Conservation (phyloP, 2,888 invertebrate species). For the Argyresthia goedartella region DNA sequence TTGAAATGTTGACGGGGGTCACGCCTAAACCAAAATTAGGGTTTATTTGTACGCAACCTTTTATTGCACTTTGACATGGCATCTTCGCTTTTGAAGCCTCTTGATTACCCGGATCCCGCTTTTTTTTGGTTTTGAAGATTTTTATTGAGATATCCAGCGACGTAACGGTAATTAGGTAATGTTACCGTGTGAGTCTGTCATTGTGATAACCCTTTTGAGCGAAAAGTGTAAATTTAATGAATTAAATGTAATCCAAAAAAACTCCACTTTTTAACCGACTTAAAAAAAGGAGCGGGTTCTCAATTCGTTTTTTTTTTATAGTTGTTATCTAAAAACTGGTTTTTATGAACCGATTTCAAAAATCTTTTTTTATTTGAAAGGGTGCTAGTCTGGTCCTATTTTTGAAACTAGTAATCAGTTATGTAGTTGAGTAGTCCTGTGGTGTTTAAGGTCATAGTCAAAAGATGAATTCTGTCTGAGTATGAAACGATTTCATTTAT, state of each 20-base stretch:
- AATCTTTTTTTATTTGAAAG: no score
- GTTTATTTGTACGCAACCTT: constrained; percentile 57
- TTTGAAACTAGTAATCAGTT: no score
- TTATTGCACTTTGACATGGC: constrained; percentile 65
- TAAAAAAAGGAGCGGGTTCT: no score
- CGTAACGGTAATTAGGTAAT: constrained; percentile 57
- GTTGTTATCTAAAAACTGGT: no score
- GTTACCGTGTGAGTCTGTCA: constrained; percentile 34
- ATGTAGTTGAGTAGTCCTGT: no score
- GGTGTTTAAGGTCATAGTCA: no score
- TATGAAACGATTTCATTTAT: no score
- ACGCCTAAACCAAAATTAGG: constrained; percentile 64
- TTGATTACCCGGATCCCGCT: constrained; percentile 53
- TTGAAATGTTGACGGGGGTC: constrained; percentile 67
- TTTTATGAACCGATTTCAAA: no score
- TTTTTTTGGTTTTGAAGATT: constrained; percentile 38
- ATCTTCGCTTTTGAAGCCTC: constrained; percentile 39
- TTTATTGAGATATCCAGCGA: constrained; percentile 56
- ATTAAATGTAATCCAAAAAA: constrained; percentile 23
- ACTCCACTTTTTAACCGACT: no score
- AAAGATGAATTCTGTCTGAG: no score
- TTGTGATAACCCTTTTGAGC: constrained; percentile 42
- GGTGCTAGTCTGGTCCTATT: no score
- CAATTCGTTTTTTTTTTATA: no score
- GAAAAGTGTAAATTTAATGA: constrained; percentile 44